A percentile compares a stretch with the other conserved stretches of the same genome.
Conservation (phyloP, 2,888 invertebrate genomes). For the Drosophila leonis region DNA sequence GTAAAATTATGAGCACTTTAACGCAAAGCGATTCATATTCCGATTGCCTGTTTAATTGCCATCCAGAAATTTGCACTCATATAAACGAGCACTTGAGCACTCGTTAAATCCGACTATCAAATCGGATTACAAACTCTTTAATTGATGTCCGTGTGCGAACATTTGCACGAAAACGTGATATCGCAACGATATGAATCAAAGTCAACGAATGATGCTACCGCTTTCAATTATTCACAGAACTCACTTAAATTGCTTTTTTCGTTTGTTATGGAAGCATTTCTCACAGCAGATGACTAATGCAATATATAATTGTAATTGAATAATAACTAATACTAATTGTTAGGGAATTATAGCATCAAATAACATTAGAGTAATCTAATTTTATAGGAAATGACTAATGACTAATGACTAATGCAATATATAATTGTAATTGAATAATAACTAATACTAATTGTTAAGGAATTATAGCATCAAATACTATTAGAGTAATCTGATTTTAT, state of each 20-base stretch:
- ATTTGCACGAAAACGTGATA: slow-evolving; percentile 25
- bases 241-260: neutral
- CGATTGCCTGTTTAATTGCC: slow-evolving; percentile 69
- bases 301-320: no score
- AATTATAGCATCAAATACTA: no score
- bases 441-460: no score
- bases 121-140: slow-evolving; percentile 48
- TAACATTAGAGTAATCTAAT: no score
- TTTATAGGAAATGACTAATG: no score
- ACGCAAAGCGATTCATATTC: slow-evolving; percentile 33
- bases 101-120: slow-evolving; percentile 60
- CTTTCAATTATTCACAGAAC: slow-evolving; percentile 1
- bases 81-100: slow-evolving; percentile 44
- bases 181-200: slow-evolving; percentile 2
- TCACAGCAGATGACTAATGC: neutral
- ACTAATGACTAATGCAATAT: neutral
- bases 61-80: slow-evolving; percentile 37
- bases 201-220: neutral
- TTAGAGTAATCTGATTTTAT: no score
- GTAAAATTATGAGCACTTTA: slow-evolving; percentile 42
- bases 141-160: slow-evolving; percentile 29
- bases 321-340: neutral
- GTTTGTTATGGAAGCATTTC: neutral
- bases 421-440: neutral
- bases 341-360: no score